Evolutionary conservation across 2,888 invertebrate genomes (phyloP).

Genomic region (Parnassius orleans): DNA sequence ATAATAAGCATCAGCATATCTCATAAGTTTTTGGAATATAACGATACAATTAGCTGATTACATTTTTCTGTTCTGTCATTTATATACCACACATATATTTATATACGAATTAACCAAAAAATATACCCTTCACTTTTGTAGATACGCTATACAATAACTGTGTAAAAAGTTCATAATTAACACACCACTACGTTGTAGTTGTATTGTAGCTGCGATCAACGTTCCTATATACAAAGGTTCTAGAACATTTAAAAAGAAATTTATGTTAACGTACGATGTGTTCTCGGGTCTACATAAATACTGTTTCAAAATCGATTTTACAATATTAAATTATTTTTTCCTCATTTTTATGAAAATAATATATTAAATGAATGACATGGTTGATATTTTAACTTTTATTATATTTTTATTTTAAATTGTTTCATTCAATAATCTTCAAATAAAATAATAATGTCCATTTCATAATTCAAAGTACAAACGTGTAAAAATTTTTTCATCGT

Average conservation of each 20-base stretch:
- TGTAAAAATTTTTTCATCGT: no score
- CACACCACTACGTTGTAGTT: constrained; percentile 38
- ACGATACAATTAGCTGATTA: no score
- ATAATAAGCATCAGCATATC: no score
- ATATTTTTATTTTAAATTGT: neutral
- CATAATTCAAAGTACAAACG: no score
- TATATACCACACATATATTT: no score
- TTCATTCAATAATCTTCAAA: no score
- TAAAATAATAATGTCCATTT: no score
- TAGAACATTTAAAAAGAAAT: constrained; percentile 48
- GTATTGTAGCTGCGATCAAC: constrained; percentile 52
- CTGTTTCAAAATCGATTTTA: neutral
- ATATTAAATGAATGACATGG: neutral
- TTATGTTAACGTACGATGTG: constrained; percentile 35
- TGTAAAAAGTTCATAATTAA: neutral
- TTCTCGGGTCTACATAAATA: constrained; percentile 15
- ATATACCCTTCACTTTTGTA: no score
- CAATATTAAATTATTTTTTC: constrained; percentile 6
- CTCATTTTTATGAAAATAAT: neutral
- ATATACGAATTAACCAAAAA: no score
- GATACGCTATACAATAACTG: neutral
- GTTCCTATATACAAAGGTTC: constrained; percentile 50
- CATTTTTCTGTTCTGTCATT: no score
- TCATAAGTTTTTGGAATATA: no score
- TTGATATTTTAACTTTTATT: neutral